These are phyloP conservation scores for Anagyrus pseudococci DNA, from an alignment of 2,888 invertebrate species.

Conservation along the genomic window DNA sequence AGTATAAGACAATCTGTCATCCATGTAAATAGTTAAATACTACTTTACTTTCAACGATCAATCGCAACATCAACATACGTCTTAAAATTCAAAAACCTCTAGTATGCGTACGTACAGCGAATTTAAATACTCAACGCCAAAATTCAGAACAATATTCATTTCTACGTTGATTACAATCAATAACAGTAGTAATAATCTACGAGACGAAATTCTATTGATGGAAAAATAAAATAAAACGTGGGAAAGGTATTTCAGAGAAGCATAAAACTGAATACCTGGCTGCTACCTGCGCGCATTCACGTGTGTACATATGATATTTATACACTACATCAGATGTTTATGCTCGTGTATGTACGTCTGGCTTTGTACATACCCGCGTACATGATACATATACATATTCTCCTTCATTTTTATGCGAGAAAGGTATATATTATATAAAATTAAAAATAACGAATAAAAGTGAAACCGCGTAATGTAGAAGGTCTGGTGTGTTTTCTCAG, in stretches of 20 bases:
- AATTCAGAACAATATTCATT: no score
- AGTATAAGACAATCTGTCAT: constrained; percentile 5
- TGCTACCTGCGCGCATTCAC: constrained; percentile 11
- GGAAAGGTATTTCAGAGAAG: constrained; percentile 20
- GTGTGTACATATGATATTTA: constrained; percentile 39
- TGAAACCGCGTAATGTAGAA: constrained; percentile 16
- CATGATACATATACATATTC: constrained; percentile 14
- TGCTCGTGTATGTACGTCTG: constrained; percentile 28
- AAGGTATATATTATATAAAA: no score
- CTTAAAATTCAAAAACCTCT: no score
- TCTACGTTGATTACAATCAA: no score
- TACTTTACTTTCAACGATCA: neutral
- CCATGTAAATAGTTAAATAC: constrained; percentile 5
- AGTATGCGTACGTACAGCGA: no score
- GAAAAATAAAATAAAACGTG: neutral
- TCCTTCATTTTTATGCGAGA: constrained; percentile 21
- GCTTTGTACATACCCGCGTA: constrained; percentile 6
- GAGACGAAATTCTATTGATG: neutral
- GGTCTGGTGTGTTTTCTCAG: constrained; percentile 16
- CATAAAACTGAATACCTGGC: constrained; percentile 20
- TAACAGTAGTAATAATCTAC: no score
- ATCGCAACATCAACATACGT: neutral
- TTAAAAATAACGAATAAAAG: no score
- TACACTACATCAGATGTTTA: constrained; percentile 38
- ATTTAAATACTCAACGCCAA: no score